Evolutionary conservation across 2,797 vertebrate genomes (phyloP).

Genomic region (Allobates femoralis): DNA sequence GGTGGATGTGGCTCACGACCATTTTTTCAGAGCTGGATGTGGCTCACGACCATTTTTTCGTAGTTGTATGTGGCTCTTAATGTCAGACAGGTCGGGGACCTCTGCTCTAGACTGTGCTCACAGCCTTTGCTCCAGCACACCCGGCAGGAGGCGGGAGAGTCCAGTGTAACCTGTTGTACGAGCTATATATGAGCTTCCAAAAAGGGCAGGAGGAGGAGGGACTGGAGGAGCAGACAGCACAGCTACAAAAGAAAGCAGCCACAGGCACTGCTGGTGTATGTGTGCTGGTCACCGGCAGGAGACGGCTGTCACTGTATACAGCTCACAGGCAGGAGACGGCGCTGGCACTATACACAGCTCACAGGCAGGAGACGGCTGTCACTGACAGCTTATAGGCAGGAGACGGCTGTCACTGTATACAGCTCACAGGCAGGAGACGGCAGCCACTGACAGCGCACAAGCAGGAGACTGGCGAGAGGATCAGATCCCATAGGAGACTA

Average conservation of each 20-base stretch:
- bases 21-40: too few relatives aligned
- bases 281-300: neutral
- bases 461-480: too few relatives aligned
- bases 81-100: too few relatives aligned
- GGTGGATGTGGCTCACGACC: too few relatives aligned
- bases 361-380: neutral
- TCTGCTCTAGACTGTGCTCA: neutral
- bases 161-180: conserved; percentile 46
- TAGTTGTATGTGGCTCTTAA: too few relatives aligned
- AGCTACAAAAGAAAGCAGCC: conserved; percentile 26
- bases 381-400: too few relatives aligned
- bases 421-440: too few relatives aligned
- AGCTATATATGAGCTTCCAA: conserved; percentile 5
- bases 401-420: too few relatives aligned
- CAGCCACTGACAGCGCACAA: too few relatives aligned
- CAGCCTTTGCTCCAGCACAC: neutral
- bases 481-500: neutral
- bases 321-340: too few relatives aligned
- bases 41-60: too few relatives aligned
- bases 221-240: neutral
- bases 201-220: conserved; percentile 45
- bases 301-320: too few relatives aligned
- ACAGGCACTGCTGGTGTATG: neutral
- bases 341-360: neutral
- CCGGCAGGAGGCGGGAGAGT: neutral